Evolutionary conservation across 2,797 vertebrate species (phyloP).

Genomic region (Limosa lapponica): DNA sequence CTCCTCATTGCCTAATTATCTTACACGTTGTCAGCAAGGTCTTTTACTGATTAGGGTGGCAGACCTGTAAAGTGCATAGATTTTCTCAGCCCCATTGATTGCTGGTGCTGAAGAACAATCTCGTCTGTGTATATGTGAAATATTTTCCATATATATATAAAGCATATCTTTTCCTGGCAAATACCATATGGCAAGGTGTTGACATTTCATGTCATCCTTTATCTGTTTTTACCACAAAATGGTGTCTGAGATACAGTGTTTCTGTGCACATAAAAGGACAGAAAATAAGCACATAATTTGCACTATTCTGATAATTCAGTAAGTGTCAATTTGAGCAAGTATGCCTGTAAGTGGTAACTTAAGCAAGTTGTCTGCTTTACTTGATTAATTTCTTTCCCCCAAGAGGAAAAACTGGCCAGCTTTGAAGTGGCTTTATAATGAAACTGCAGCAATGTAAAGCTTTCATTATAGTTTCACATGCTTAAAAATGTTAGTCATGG

Average conservation of each 20-base stretch:
- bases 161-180: neutral
- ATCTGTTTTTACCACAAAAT: slow-evolving; percentile 25
- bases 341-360: neutral
- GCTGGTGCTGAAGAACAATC: neutral
- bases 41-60: neutral
- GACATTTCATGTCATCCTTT: slow-evolving; percentile 15
- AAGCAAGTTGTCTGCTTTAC: neutral
- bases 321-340: neutral
- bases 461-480: neutral
- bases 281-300: neutral
- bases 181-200: slow-evolving; percentile 24
- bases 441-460: neutral
- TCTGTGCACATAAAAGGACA: neutral
- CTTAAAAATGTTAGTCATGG: neutral
- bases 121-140: neutral
- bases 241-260: neutral
- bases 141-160: neutral
- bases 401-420: neutral
- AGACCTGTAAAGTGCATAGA: neutral
- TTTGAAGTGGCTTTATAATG: neutral
- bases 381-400: neutral
- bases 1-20: neutral
- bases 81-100: neutral
- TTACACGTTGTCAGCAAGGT: neutral
- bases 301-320: neutral